phyloP scores from a whole-genome alignment of 2,113 vertebrate species.

The Hemichromis elongatus region DNA sequence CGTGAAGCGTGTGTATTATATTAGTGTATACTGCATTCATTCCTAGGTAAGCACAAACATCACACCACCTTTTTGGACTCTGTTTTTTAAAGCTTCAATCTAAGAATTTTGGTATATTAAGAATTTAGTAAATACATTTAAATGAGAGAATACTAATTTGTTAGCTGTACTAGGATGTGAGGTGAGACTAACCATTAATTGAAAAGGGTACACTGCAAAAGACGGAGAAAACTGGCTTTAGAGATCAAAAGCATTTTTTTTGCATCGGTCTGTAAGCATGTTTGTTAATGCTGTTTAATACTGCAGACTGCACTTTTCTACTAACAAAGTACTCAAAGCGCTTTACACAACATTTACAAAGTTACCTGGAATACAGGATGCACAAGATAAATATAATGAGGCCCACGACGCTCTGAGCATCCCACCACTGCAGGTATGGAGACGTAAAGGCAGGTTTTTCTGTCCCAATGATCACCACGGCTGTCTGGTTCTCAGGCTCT shows the following conservation, averaged over 20 bases:
- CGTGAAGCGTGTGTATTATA: not conserved
- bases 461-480: slow-evolving; percentile 44
- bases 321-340: not conserved
- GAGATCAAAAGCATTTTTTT: not conserved
- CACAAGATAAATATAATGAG: slow-evolving; percentile 83
- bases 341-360: not conserved
- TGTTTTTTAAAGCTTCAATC: not conserved
- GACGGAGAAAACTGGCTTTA: not conserved
- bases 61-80: not conserved
- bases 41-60: not conserved
- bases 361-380: slow-evolving; percentile 90
- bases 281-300: not conserved
- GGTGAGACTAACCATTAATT: not conserved
- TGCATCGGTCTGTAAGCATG: not conserved
- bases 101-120: not conserved
- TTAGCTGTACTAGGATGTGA: not conserved
- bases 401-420: slow-evolving; percentile 80
- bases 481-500: slow-evolving; percentile 74
- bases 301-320: not conserved
- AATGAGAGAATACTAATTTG: not conserved
- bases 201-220: not conserved
- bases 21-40: not conserved
- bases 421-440: slow-evolving; percentile 82
- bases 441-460: slow-evolving; percentile 62
- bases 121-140: not conserved